Evolutionary conservation across 2,888 invertebrate species (phyloP), one percentile per base, ranked within the genome.

Genomic region (Pyrochroa serraticornis): DNA sequence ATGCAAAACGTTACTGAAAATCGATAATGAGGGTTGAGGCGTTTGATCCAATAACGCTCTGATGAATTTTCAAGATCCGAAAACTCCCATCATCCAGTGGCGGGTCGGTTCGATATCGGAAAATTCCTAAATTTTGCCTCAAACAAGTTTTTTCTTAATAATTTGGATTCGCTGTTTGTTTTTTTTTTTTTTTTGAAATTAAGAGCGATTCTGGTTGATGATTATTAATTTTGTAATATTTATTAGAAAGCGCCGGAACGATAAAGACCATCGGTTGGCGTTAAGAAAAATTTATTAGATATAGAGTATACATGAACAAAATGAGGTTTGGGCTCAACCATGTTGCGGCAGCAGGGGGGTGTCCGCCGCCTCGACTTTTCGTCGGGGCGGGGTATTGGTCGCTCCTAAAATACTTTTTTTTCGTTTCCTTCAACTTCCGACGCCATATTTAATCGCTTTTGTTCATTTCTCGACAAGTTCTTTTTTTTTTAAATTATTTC

Each of bases 261-360:
- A 67, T 66, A 67, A 63, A 70, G 69, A 69, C 63, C 66, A 63
- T 61, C 64, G 66, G 69, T 68, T 61, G 67, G 66, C 77, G 77
- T 78, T 71, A 71, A 72, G 77, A 75, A 78, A 78, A 77, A 78
- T 70, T 76, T 75, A 76, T 73, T 74, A 75, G 77, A 74, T 75
- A 74, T 70, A 69, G 73, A 74, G 75, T 72, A 70, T 73, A 74
- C 74, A 77, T 77, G 79, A 78, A 78, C 79, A 79, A 78, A 80
- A 80, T 79, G 79, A 79, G 79, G 78, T 77, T 78, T 70, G 80
- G 81, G 72, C 76, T 69, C 68, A 80, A 80, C 81, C 81, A 81
- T 79, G 79, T 71, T 73, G 65, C 65, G 68, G 66, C 67, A 22
- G 22, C 22, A 65, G 72, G 74, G 79, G 80, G 79, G 77, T 75